phyloP scores from a whole-genome alignment of 2,888 invertebrate species.

The Trachelus troglodyta region DNA sequence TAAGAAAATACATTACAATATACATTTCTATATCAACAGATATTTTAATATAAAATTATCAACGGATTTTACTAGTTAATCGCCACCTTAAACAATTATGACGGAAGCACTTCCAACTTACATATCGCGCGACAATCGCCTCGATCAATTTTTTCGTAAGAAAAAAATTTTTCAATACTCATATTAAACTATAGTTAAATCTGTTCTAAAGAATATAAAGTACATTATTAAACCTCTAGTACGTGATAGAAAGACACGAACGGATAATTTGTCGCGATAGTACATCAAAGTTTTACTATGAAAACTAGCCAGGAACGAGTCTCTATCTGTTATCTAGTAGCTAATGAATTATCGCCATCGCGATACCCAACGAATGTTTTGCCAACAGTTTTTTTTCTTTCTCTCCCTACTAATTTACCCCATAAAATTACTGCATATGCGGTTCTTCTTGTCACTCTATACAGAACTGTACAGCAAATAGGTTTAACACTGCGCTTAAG shows the following conservation, averaged over 20 bases:
- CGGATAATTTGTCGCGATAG: slow-evolving; percentile 31
- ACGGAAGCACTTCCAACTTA: not conserved
- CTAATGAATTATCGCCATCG: slow-evolving; percentile 60
- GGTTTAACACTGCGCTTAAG: not conserved
- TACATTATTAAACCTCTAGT: not conserved
- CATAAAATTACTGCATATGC: not conserved
- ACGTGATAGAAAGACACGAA: slow-evolving; percentile 23
- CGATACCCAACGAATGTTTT: slow-evolving; percentile 59
- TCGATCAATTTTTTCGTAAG: not conserved
- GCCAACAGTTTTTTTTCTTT: slow-evolving; percentile 54
- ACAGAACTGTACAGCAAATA: not conserved
- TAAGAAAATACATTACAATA: too few relatives aligned
- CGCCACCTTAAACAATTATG: not conserved
- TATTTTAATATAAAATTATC: not conserved
- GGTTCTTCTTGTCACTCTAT: not conserved
- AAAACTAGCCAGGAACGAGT: not conserved
- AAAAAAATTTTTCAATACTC: not conserved
- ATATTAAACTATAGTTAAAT: not conserved
- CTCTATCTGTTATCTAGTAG: slow-evolving; percentile 21
- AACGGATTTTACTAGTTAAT: not conserved
- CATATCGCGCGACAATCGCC: not conserved
- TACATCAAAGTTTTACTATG: not conserved
- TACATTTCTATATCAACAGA: too few relatives aligned
- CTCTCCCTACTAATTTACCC: slow-evolving; percentile 5
- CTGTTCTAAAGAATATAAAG: not conserved